These are phyloP conservation scores for Diorhabda elongata DNA, from an alignment of 1,140 invertebrate genomes.

Conservation along the genomic window DNA sequence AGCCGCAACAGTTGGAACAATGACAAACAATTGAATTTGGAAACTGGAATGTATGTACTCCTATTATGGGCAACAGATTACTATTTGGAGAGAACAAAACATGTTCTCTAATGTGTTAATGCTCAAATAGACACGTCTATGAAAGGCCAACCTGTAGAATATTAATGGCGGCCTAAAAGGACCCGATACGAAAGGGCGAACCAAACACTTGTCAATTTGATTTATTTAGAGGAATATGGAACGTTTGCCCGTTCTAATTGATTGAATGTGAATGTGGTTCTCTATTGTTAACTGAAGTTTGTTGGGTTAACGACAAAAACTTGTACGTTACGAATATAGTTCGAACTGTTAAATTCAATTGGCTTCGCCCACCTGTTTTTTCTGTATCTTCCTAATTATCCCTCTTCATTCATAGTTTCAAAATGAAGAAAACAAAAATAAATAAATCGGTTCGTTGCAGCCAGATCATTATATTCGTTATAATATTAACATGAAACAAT, in stretches of 20 bases:
- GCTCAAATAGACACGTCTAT: conserved; percentile 34
- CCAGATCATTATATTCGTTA: no score
- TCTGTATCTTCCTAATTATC: no score
- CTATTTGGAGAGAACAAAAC: conserved; percentile 41
- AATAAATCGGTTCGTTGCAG: no score
- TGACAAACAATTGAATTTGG: conserved; percentile 35
- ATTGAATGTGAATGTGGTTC: conserved; percentile 9
- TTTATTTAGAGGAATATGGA: conserved; percentile 11
- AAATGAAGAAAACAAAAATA: no score
- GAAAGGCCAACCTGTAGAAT: conserved; percentile 38
- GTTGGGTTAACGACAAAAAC: conserved; percentile 2
- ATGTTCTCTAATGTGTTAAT: conserved; percentile 36
- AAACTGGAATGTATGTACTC: conserved; percentile 31
- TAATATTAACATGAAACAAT: no score
- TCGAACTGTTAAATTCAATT: conserved; percentile 1
- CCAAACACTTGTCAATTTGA: conserved; percentile 20
- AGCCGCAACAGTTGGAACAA: conserved; percentile 26
- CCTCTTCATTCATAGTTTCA: no score
- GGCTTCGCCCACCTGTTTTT: neutral
- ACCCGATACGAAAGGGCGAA: conserved; percentile 1
- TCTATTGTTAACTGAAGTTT: neutral
- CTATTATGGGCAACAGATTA: conserved; percentile 40
- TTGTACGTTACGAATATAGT: neutral
- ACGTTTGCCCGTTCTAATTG: conserved; percentile 7
- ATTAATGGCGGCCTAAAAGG: conserved; percentile 35